Conservation (phyloP, 2,888 invertebrate genomes). For the Himalopsyche kuldschensis region DNA sequence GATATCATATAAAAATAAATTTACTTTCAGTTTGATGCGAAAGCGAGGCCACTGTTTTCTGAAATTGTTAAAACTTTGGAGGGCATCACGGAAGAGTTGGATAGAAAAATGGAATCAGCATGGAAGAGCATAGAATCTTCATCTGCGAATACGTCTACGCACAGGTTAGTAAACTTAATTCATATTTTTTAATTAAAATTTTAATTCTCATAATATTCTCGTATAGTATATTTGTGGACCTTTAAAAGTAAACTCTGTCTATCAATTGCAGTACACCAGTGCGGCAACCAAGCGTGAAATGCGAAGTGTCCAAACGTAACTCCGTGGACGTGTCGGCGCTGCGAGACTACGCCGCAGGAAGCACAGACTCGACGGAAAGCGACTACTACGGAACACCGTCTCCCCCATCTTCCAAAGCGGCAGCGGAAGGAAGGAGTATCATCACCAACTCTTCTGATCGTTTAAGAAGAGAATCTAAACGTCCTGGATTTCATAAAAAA, state of each 20-base stretch:
- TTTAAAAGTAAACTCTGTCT: background rate
- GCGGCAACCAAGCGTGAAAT: slow-evolving; percentile 36
- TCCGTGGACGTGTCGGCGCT: slow-evolving; percentile 41
- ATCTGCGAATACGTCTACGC: slow-evolving; percentile 47
- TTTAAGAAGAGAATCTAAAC: background rate
- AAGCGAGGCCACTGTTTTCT: slow-evolving; percentile 83
- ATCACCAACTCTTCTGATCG: background rate
- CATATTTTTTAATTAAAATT: background rate
- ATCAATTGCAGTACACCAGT: slow-evolving; percentile 31
- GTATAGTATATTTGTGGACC: background rate
- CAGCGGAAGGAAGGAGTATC: background rate
- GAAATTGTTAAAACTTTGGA: slow-evolving; percentile 74
- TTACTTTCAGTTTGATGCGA: slow-evolving; percentile 77
- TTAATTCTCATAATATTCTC: background rate
- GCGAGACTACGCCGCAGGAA: slow-evolving; percentile 20
- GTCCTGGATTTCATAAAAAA: slow-evolving; percentile 20
- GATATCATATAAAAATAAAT: no score
- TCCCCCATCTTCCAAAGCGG: background rate
- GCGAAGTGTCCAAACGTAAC: slow-evolving; percentile 41
- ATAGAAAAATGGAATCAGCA: slow-evolving; percentile 26
- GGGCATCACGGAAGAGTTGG: slow-evolving; percentile 60
- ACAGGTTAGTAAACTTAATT: slow-evolving; percentile 39
- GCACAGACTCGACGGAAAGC: slow-evolving; percentile 19
- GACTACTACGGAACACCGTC: background rate
- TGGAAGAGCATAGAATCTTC: slow-evolving; percentile 42